A percentile compares a stretch with the other conserved stretches of the same genome.
Evolutionary conservation across 2,888 invertebrate species (phyloP).

Genomic region (Sesia apiformis): DNA sequence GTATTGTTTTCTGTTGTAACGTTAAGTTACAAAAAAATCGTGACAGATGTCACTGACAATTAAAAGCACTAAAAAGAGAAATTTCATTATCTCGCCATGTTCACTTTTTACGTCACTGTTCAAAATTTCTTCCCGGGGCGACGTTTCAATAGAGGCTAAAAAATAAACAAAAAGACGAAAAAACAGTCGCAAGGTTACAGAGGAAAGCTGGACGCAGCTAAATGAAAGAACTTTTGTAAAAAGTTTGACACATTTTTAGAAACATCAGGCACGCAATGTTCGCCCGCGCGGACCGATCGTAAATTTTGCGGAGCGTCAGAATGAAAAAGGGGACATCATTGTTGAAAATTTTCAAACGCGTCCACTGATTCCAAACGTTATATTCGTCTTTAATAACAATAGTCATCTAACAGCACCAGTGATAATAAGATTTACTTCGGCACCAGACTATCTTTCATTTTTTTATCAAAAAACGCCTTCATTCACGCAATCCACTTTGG

Average conservation of each 20-base stretch:
- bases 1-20: no score
- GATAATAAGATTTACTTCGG: not conserved
- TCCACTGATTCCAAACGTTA: constrained; percentile 44
- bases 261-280: constrained; percentile 69
- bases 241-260: constrained; percentile 75
- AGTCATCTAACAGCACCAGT: not conserved
- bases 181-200: constrained; percentile 54
- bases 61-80: constrained; percentile 29
- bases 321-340: constrained; percentile 71
- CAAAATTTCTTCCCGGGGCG: constrained; percentile 50
- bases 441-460: constrained; percentile 10
- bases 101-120: constrained; percentile 44
- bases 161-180: constrained; percentile 59
- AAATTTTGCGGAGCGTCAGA: constrained; percentile 70
- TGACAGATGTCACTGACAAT: no score
- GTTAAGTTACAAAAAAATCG: no score
- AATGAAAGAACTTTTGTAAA: constrained; percentile 72
- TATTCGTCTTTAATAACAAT: not conserved
- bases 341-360: constrained; percentile 65
- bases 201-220: constrained; percentile 63
- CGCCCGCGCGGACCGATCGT: constrained; percentile 58
- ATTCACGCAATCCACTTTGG: not conserved
- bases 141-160: constrained; percentile 67
- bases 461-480: not conserved
- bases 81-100: constrained; percentile 50